A percentile compares a stretch with the other conserved stretches of the same genome.
Evolutionary conservation across 2,888 invertebrate species (phyloP).

Genomic region (Parnassius orleans): DNA sequence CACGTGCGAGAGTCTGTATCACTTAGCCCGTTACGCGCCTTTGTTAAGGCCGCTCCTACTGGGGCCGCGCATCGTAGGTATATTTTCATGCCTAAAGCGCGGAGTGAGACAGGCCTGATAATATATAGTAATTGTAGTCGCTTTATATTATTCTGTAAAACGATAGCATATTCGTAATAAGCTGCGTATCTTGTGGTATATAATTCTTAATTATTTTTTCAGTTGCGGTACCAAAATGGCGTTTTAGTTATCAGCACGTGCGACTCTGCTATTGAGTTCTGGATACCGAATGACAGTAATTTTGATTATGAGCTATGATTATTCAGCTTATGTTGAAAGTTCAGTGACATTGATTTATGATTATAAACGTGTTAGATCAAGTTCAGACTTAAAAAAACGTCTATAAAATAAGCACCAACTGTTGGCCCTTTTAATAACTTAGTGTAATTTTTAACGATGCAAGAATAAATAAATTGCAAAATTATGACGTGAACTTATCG

Average conservation of each 20-base stretch:
- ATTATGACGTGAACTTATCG: too few relatives aligned
- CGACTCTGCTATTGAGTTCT: slow-evolving; percentile 74
- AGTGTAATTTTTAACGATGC: neutral
- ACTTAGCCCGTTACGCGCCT: too few relatives aligned
- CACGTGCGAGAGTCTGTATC: too few relatives aligned
- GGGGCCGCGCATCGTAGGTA: too few relatives aligned
- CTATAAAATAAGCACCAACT: neutral
- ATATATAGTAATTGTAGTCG: too few relatives aligned
- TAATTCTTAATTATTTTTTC: slow-evolving; percentile 34
- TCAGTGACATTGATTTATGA: slow-evolving; percentile 4
- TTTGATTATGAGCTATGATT: slow-evolving; percentile 23
- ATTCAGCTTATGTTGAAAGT: slow-evolving; percentile 1
- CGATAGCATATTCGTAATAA: too few relatives aligned
- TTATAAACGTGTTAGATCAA: neutral
- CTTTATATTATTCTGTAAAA: too few relatives aligned
- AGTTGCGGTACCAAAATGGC: slow-evolving; percentile 72
- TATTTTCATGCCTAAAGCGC: too few relatives aligned
- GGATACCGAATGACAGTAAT: slow-evolving; percentile 63
- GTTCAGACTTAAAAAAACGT: neutral
- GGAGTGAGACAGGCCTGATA: too few relatives aligned
- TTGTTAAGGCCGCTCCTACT: too few relatives aligned
- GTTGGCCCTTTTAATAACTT: neutral
- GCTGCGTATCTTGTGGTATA: neutral
- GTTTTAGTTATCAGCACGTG: slow-evolving; percentile 75
- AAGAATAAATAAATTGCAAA: too few relatives aligned